phyloP scores from a whole-genome alignment of 2,797 vertebrate genomes.

The Serranus cabrilla region DNA sequence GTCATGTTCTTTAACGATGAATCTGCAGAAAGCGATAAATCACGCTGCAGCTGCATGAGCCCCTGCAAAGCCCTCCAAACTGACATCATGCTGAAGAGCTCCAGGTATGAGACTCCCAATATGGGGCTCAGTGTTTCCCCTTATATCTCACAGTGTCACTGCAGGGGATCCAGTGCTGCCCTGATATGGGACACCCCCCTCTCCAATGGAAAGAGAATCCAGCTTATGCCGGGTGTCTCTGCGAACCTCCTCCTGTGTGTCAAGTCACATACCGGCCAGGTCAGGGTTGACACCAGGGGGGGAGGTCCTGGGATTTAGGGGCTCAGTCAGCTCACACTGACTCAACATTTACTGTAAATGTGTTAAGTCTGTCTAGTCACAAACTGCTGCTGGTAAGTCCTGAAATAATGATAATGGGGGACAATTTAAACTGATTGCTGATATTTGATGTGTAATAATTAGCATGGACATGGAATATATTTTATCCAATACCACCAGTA shows the following conservation, averaged over 20 bases:
- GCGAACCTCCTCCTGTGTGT: constrained; percentile 55
- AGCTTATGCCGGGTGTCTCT: constrained; percentile 45
- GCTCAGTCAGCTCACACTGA: constrained; percentile 45
- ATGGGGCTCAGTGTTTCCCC: constrained; percentile 49
- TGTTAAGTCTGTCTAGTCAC: constrained; percentile 31
- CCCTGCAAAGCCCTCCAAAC: neutral
- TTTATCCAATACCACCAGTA: neutral
- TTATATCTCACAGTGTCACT: constrained; percentile 55
- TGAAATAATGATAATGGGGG: constrained; percentile 3
- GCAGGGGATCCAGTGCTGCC: constrained; percentile 42
- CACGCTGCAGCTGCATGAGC: neutral
- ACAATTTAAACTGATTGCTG: neutral
- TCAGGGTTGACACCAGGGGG: constrained; percentile 73
- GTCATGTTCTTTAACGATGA: constrained; percentile 4
- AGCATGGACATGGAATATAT: neutral
- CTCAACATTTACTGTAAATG: constrained; percentile 50
- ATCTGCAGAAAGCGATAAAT: constrained; percentile 11
- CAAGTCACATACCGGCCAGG: constrained; percentile 85
- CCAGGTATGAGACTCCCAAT: constrained; percentile 19
- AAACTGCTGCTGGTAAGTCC: constrained; percentile 35
- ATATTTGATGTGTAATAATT: neutral
- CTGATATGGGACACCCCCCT: constrained; percentile 77
- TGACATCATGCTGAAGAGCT: neutral
- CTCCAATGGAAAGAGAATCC: constrained; percentile 62
- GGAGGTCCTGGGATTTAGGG: constrained; percentile 46